phyloP scores from a whole-genome alignment of 1,140 invertebrate species.

The Calliphora vicina region DNA sequence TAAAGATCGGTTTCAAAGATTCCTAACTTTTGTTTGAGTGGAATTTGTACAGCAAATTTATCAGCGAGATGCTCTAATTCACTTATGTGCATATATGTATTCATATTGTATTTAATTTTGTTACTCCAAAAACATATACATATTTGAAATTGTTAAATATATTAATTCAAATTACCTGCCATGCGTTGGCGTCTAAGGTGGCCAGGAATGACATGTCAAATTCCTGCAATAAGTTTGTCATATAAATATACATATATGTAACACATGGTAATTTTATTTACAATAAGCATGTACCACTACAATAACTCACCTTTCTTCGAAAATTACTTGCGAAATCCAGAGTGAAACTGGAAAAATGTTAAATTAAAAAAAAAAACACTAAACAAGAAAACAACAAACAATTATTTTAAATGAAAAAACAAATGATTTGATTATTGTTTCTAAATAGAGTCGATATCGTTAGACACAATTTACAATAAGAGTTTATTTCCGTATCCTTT shows the following conservation, averaged over 20 bases:
- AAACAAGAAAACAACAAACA: too few species aligned
- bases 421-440: too few species aligned
- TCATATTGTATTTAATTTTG: too few species aligned
- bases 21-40: too few species aligned
- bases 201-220: conserved; percentile 65
- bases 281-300: background rate
- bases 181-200: conserved; percentile 64
- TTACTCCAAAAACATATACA: too few species aligned
- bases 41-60: too few species aligned
- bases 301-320: conserved; percentile 53
- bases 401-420: too few species aligned
- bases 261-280: conserved; percentile 15
- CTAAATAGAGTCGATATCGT: too few species aligned
- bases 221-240: conserved; percentile 58
- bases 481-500: background rate
- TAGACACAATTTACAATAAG: background rate
- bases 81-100: too few species aligned
- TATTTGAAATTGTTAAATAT: too few species aligned
- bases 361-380: background rate
- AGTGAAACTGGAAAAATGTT: conserved; percentile 43
- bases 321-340: conserved; percentile 63
- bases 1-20: too few species aligned
- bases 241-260: background rate
- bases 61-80: too few species aligned
- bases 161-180: conserved; percentile 60